phyloP scores from a whole-genome alignment of 53 echinoderm and acorn worm species.

The Glandiceps talaboti region DNA sequence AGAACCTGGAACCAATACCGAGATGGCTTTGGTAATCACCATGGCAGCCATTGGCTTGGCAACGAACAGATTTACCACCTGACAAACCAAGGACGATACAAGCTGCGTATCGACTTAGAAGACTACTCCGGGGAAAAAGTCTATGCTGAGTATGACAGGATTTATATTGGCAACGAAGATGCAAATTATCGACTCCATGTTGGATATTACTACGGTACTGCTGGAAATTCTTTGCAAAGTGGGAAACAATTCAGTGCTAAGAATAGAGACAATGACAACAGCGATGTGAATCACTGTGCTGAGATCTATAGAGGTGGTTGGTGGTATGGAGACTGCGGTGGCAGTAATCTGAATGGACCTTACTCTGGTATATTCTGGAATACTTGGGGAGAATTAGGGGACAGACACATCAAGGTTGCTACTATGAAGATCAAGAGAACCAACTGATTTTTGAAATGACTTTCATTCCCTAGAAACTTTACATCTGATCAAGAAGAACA shows the following conservation, averaged over 20 bases:
- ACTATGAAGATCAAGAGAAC: background rate
- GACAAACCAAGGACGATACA: background rate
- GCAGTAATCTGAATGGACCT: conserved; percentile 7
- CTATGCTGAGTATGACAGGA: background rate
- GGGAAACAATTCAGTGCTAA: conserved; percentile 1
- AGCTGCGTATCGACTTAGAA: background rate
- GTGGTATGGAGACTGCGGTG: conserved; percentile 7
- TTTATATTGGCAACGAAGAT: background rate
- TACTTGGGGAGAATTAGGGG: background rate
- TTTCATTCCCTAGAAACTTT: too few relatives aligned
- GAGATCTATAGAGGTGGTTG: conserved; percentile 10
- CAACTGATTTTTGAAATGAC: too few relatives aligned
- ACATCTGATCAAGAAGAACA: too few relatives aligned
- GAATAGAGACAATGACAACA: conserved; percentile 1
- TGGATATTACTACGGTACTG: background rate
- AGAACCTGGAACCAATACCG: background rate
- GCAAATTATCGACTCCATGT: background rate
- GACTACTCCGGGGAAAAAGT: background rate
- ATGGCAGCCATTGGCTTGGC: background rate
- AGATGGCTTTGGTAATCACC: background rate
- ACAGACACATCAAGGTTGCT: background rate
- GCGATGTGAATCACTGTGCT: background rate
- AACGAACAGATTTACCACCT: background rate
- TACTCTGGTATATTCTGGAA: background rate
- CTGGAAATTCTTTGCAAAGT: background rate